Percentiles rank a stretch among this genome's conserved stretches.
These are phyloP conservation scores for Triplophysa siluroides DNA, from an alignment of 2,113 vertebrate species.

Conservation along the genomic window DNA sequence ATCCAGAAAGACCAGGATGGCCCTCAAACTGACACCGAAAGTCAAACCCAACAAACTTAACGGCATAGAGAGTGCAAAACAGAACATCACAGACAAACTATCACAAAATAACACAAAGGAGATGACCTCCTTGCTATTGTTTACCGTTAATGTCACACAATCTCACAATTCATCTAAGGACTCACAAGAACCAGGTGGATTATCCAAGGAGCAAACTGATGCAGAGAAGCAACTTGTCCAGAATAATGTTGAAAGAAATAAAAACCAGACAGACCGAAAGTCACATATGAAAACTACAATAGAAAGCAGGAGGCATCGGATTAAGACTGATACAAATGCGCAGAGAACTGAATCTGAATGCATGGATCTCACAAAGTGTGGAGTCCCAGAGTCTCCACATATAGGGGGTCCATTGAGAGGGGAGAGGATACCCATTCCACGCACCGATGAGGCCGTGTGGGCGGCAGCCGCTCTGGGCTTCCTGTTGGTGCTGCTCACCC, in stretches of 20 bases:
- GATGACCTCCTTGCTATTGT: neutral
- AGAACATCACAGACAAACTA: neutral
- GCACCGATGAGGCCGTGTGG: slow-evolving; percentile 84
- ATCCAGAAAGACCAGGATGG: slow-evolving; percentile 12
- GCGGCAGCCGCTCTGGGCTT: slow-evolving; percentile 84
- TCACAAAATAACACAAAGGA: neutral
- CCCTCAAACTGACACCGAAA: neutral
- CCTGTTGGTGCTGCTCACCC: slow-evolving; percentile 79
- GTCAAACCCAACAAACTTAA: neutral
- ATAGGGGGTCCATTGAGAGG: neutral
- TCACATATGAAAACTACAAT: neutral
- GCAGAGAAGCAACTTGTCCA: neutral
- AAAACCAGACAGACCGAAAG: slow-evolving; percentile 7
- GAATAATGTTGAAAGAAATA: neutral
- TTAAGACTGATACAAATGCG: slow-evolving; percentile 37
- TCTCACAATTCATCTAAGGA: neutral
- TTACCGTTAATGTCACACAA: neutral
- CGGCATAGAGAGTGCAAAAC: neutral
- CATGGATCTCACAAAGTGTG: neutral
- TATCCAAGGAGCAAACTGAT: neutral
- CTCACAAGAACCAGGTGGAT: neutral
- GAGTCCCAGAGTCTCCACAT: neutral
- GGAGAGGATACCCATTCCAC: slow-evolving; percentile 63
- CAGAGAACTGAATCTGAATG: slow-evolving; percentile 10
- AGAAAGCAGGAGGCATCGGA: slow-evolving; percentile 26